Base-by-base conservation (phyloP, 2,797 vertebrate genomes). In the Tamandua tetradactyla region DNA sequence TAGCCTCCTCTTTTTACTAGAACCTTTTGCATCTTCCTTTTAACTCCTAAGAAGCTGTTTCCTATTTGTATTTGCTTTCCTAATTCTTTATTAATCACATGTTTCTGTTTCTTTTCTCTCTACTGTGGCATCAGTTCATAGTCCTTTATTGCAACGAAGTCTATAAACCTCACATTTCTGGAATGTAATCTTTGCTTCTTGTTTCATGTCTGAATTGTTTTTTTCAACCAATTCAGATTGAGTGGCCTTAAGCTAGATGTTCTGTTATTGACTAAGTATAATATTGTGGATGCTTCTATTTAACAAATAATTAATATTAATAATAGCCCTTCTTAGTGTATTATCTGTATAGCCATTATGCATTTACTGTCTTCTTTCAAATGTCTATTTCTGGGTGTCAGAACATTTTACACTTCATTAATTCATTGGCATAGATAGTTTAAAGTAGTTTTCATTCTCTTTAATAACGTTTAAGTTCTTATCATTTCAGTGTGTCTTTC, bases 301-400 rank as follows among this genome's bases (percentile, higher is more conserved):
- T 89, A 89, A 91, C 14, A 66, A 93, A 80, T 83, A 92, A 86
- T 88, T 95, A 86, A 30, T 95, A 64, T 66, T 92, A 92, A 74
- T 82, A 72, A 79, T 47, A 68, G 40, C 42, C 27, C 30, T 42
- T 72, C 40, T 90, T 81, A 87, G 15, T 89, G 12, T 87, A 87
- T 85, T 94, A 40, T 72, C 35, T 75, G 7, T 75, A 14, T 91
- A 55, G 37, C 55, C 47, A 74, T 55, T 78, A 88, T 75, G 15
- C 40, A 85, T 93, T 96, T 94, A 82, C 68, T 74, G 0, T 32
- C 42, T 61, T 91, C 61, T 88, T 94, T 92, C 35, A 72, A 87
- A 84, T 87, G 62, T 64, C 90, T 94, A 68, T 91, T 62, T 15
- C 13, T 12, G 32, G 55, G 2, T 95, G n/a, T 83, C 47, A 66